These are phyloP conservation scores for Okapia johnstoni DNA, from an alignment of 2,113 vertebrate genomes.

Conservation along the genomic window DNA sequence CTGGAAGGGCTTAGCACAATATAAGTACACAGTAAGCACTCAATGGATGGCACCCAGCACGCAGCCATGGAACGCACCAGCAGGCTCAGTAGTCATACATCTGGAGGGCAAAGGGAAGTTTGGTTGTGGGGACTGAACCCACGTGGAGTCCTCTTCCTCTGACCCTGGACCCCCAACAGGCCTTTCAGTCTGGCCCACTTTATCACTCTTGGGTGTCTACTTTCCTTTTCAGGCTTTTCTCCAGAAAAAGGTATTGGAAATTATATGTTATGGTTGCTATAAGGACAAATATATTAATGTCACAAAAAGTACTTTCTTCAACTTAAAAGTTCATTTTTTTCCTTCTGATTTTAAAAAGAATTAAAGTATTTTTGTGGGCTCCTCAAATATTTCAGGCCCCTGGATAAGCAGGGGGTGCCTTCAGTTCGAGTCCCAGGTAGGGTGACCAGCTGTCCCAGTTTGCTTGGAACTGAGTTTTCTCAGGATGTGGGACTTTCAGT, in stretches of 20 bases:
- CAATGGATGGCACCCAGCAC: background rate
- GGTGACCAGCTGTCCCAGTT: background rate
- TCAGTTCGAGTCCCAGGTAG: background rate
- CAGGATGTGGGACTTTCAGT: background rate
- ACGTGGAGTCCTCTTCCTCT: background rate
- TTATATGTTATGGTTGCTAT: background rate
- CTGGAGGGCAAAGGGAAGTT: background rate
- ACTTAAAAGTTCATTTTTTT: background rate
- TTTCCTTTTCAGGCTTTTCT: background rate
- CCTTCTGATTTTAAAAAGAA: background rate
- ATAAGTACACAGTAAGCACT: background rate
- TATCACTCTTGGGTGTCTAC: background rate
- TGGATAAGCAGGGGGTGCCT: background rate
- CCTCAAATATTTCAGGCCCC: background rate
- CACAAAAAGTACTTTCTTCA: background rate
- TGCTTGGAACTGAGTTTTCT: background rate
- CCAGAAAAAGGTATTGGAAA: background rate
- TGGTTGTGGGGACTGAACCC: background rate
- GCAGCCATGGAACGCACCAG: fast-evolving
- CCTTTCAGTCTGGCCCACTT: background rate
- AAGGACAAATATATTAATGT: background rate
- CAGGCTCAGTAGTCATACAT: too few relatives aligned
- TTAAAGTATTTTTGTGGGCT: background rate
- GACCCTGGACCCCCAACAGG: background rate
- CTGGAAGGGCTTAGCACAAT: background rate